Percentiles rank a stretch among this genome's conserved stretches.
These are phyloP conservation scores for Porites divaricata DNA, from an alignment of 92 coral and sea anemone genomes.

Conservation along the genomic window DNA sequence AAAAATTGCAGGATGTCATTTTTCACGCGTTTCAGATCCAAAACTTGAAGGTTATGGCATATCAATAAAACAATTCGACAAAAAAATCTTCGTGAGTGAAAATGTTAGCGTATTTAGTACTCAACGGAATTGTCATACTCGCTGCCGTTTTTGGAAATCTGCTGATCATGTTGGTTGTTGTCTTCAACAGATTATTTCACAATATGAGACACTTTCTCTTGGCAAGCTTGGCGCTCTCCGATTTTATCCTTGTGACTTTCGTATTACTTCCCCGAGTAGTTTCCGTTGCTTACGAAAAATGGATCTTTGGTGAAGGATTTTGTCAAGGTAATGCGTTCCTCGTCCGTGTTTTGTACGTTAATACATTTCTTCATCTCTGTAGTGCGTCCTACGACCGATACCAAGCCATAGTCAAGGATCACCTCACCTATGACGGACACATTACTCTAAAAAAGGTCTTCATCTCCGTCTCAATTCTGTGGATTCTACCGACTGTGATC, in stretches of 20 bases:
- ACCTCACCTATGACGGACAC: not conserved
- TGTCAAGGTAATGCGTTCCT: not conserved
- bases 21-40: too few species aligned
- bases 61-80: too few species aligned
- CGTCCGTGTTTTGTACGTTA: not conserved
- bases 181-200: not conserved
- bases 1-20: too few species aligned
- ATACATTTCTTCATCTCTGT: not conserved
- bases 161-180: not conserved
- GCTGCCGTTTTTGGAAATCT: not conserved
- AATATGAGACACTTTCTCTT: not conserved
- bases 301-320: not conserved
- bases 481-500: not conserved
- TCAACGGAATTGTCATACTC: not conserved
- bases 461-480: not conserved
- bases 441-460: not conserved
- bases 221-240: not conserved
- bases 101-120: not conserved
- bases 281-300: not conserved
- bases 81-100: not conserved
- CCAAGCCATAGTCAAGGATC: constrained; percentile 2
- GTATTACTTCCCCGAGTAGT: not conserved
- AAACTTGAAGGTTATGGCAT: too few species aligned
- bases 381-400: not conserved
- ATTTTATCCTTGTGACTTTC: not conserved